Conservation (phyloP, 2,113 vertebrate genomes). For the Candoia aspera region DNA sequence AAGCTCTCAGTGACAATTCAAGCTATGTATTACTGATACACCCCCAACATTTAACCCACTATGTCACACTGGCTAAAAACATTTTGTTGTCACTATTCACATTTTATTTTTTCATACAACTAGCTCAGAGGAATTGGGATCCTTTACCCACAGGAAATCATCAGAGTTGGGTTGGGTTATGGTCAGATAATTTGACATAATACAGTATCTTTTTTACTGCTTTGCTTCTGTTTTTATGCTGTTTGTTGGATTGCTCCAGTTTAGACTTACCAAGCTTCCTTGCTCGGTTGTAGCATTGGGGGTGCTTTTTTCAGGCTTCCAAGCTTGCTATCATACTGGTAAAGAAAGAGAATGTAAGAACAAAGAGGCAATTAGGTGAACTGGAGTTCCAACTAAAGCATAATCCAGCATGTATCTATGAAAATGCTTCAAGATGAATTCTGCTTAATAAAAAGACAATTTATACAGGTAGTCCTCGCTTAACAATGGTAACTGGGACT, state of each 20-base stretch:
- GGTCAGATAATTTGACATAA: background rate
- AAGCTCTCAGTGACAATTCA: background rate
- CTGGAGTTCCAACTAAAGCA: background rate
- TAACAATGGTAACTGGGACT: too few relatives aligned
- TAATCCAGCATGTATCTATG: background rate
- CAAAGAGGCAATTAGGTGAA: background rate
- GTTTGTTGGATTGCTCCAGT: background rate
- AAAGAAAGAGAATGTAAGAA: background rate
- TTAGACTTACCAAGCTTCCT: constrained; percentile 86
- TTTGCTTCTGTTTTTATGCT: background rate
- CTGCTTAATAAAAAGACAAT: background rate
- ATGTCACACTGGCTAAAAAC: background rate
- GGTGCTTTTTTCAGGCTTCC: constrained; percentile 79
- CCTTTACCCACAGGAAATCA: background rate
- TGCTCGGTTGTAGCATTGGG: constrained; percentile 86
- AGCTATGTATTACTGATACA: background rate
- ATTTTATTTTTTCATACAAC: background rate
- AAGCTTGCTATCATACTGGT: constrained; percentile 71
- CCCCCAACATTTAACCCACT: too few relatives aligned
- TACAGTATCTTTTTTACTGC: background rate
- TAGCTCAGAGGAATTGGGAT: background rate
- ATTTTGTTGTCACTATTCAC: background rate
- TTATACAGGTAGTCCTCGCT: background rate
- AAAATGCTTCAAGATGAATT: background rate
- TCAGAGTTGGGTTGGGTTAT: background rate